Evolutionary conservation across 2,797 vertebrate genomes (phyloP), one percentile per base, ranked within the genome.

Genomic region (Mormyrus proboscirostris): DNA sequence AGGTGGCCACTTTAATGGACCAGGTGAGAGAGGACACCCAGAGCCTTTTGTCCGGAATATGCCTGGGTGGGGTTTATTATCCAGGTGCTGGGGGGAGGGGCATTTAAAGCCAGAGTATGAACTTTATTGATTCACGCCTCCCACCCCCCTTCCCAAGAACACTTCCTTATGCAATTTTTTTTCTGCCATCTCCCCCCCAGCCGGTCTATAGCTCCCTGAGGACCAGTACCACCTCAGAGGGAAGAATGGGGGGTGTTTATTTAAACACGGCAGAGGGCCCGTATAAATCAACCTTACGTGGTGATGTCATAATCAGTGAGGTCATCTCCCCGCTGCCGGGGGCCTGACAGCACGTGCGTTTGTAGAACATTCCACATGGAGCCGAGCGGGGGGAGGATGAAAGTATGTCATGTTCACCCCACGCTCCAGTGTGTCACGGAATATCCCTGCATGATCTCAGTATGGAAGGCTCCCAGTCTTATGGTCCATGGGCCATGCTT

Each of bases 101-200:
- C 88, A 51, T 44, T n/a, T 79, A 19, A 92, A 91, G 92, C 90
- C 91, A 90, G 19, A 22, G 91, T 88, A 55, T 93, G 92, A 92
- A 94, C 94, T 94, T 94, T 92, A 90, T 92, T 89, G 89, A 93
- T 93, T 94, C 85, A 92, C 93, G 94, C 91, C 91, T 84, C 57
- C 88, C 91, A 88, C 90, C 83, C 89, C 88, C 87, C 90, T 62
- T 89, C 57, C 89, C 51, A 41, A 22, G 38, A 65, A 73, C 65
- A 19, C 50, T 38, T 6, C 29, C 65, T 69, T 33, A 25, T 29
- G 25, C 62, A 29, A 14, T 69, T 33, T 69, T 69, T 33, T 33
- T 33, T 33, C 65, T 47, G 7, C 44, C 87, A 62, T 89, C 69
- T n/a, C 85, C 0, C 88, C 62, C 49, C 73, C 19, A 10, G 29